These are phyloP conservation scores for Pyrrhosoma nymphula DNA, from an alignment of 2,888 invertebrate species.

Conservation along the genomic window DNA sequence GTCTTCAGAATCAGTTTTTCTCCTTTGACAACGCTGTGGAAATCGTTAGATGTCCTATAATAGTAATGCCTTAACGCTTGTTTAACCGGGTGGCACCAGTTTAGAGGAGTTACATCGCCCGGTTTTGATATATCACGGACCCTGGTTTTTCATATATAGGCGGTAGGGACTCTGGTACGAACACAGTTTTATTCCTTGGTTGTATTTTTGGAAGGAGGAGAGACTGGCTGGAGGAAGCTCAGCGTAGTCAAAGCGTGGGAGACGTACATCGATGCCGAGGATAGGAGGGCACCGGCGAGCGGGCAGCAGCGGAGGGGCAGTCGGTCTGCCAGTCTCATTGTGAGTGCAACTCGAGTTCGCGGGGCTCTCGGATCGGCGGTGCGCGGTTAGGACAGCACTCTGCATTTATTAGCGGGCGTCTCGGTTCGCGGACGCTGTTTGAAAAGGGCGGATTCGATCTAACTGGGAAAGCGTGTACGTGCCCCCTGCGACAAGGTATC, in stretches of 20 bases:
- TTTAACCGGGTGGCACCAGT: no score
- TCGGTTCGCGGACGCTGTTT: not conserved
- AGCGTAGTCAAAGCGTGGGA: not conserved
- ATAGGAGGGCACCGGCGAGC: no score
- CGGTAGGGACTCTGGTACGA: no score
- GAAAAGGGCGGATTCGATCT: conserved; percentile 31
- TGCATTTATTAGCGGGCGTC: not conserved
- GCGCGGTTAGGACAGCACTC: not conserved
- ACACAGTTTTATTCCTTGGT: no score
- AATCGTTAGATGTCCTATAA: no score
- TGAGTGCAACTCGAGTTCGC: not conserved
- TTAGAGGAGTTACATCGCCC: no score
- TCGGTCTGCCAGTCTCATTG: not conserved
- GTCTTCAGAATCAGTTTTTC: no score
- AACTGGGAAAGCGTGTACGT: not conserved
- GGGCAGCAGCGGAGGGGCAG: no score
- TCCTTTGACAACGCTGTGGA: no score
- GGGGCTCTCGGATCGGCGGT: not conserved
- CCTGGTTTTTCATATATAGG: no score
- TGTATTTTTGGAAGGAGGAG: not conserved
- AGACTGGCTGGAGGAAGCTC: not conserved
- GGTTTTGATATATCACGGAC: no score
- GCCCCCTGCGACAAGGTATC: not conserved
- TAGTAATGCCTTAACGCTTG: no score
- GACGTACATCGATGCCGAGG: not conserved